phyloP scores from a whole-genome alignment of 2,888 invertebrate genomes.

The Petrolisthes manimaculis region DNA sequence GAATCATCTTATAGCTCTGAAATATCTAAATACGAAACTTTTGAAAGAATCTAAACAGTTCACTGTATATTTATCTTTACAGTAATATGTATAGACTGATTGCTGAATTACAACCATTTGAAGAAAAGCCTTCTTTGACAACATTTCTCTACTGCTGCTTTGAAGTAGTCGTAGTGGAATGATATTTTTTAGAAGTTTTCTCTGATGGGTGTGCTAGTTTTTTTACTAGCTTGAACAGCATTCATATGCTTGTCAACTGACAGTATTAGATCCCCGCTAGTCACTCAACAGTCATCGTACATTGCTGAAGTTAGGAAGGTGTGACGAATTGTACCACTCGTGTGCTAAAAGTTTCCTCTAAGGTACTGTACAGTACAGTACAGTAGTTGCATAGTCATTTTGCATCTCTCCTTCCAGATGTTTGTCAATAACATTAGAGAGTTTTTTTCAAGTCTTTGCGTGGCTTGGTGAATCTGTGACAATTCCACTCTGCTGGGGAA shows the following conservation, averaged over 20 bases:
- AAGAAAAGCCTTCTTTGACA: too few species aligned
- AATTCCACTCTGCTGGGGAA: constrained; percentile 60
- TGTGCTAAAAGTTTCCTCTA: background rate
- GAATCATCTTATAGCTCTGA: background rate
- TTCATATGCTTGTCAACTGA: constrained; percentile 43
- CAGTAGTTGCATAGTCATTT: too few species aligned
- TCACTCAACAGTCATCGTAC: constrained; percentile 43
- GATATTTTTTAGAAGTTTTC: too few species aligned
- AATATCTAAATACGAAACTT: background rate
- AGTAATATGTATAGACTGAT: too few species aligned
- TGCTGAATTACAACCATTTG: too few species aligned
- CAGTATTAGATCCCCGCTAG: constrained; percentile 48
- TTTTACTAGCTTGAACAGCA: constrained; percentile 32
- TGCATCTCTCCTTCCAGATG: too few species aligned
- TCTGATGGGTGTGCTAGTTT: too few species aligned
- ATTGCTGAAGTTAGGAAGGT: too few species aligned
- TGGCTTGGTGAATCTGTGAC: constrained; percentile 60
- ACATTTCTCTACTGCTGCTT: too few species aligned
- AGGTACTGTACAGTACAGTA: too few species aligned
- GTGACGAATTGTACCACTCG: constrained; percentile 8
- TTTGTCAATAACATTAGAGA: constrained; percentile 52
- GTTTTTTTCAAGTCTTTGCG: constrained; percentile 21
- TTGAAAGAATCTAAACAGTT: too few species aligned
- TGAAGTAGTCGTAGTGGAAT: too few species aligned
- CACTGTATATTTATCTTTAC: background rate